phyloP scores from a whole-genome alignment of 2,797 vertebrate genomes.

The Acipenser transmontanus region DNA sequence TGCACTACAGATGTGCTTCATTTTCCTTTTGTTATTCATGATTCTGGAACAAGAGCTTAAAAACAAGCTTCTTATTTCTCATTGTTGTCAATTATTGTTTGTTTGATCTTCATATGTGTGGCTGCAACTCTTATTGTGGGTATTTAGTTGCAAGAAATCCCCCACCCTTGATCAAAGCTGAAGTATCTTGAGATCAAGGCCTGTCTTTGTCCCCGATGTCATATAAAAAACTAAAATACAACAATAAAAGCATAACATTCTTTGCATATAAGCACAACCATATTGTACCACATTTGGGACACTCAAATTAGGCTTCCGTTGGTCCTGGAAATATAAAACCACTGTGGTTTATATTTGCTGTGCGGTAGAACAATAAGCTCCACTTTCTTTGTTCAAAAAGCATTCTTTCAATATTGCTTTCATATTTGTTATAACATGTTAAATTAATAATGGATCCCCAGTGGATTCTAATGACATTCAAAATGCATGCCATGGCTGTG shows the following conservation, averaged over 20 bases:
- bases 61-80: constrained; percentile 32
- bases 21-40: constrained; percentile 1
- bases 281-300: no score
- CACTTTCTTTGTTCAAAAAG: no score
- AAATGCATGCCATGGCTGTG: no score
- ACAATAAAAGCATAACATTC: background rate
- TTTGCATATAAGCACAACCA: no score
- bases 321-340: no score
- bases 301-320: no score
- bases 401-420: no score
- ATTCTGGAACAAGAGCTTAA: constrained; percentile 29
- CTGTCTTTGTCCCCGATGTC: constrained; percentile 20
- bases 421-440: no score
- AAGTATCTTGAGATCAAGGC: constrained; percentile 38
- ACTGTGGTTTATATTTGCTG: no score
- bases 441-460: no score
- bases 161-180: constrained; percentile 28
- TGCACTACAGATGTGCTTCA: constrained; percentile 18
- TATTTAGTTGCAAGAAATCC: background rate
- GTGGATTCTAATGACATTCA: no score
- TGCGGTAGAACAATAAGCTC: no score
- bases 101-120: constrained; percentile 40
- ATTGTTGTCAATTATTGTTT: constrained; percentile 42
- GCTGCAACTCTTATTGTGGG: background rate
- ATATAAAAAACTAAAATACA: constrained; percentile 23